Evolutionary conservation across 53 echinoderm and acorn worm genomes (phyloP).

Genomic region (Echinometra lucunter): DNA sequence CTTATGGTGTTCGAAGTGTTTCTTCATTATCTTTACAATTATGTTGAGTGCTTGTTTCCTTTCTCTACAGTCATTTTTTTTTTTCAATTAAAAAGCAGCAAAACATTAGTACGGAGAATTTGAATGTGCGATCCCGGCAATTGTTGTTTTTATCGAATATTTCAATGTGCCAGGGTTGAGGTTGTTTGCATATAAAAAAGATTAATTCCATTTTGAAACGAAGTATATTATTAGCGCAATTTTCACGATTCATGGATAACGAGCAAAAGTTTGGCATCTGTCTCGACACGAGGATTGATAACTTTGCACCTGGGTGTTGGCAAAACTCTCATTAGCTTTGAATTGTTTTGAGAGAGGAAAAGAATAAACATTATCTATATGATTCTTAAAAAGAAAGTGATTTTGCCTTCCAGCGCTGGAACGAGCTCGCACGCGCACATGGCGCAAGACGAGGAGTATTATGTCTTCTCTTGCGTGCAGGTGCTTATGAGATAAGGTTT

Average conservation of each 20-base stretch:
- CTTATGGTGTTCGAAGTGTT: too few relatives aligned
- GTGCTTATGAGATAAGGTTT: not conserved
- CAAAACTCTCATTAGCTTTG: constrained; percentile 42
- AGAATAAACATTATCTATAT: not conserved
- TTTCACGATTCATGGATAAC: too few relatives aligned
- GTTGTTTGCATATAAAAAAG: too few relatives aligned
- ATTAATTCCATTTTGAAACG: too few relatives aligned
- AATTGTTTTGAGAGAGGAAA: not conserved
- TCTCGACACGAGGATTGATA: not conserved
- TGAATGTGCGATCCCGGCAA: not conserved
- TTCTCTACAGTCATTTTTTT: not conserved
- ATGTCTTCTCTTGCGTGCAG: not conserved
- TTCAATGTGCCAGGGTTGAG: too few relatives aligned
- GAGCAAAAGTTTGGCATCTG: not conserved
- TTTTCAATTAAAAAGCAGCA: not conserved
- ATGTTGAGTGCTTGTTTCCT: not conserved
- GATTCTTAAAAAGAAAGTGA: not conserved
- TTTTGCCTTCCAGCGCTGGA: not conserved
- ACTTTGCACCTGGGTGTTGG: constrained; percentile 54
- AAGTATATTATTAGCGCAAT: too few relatives aligned
- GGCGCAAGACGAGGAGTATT: not conserved
- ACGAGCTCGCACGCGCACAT: not conserved
- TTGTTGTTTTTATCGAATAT: too few relatives aligned
- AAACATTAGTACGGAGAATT: not conserved
- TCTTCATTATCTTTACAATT: not conserved